Evolutionary conservation across 2,113 vertebrate genomes (phyloP).

Genomic region (Lepidothrix coronata): DNA sequence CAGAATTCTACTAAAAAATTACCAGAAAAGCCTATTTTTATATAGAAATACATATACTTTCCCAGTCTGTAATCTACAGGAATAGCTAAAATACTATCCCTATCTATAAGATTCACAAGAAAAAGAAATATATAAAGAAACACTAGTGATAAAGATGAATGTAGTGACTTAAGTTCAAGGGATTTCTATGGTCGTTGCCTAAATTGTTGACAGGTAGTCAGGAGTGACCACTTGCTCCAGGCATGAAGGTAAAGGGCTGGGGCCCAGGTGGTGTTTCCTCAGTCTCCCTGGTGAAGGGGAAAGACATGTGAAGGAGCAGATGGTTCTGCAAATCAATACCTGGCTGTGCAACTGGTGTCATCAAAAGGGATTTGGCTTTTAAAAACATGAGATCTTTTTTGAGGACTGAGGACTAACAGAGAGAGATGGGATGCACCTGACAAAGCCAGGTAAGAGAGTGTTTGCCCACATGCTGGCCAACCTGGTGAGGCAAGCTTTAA

Average conservation of each 20-base stretch:
- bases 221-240: neutral
- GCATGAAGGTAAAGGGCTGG: neutral
- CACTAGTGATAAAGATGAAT: neutral
- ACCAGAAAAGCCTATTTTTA: neutral
- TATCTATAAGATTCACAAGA: neutral
- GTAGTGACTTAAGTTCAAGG: neutral
- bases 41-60: neutral
- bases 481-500: neutral
- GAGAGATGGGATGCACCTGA: neutral
- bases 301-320: neutral
- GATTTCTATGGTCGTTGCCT: neutral
- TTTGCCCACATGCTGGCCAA: neutral
- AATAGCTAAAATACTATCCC: neutral
- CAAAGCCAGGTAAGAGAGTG: neutral
- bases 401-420: neutral
- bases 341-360: neutral
- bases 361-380: neutral
- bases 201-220: neutral
- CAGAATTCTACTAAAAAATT: neutral
- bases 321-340: neutral
- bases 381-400: neutral
- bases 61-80: neutral
- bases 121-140: neutral
- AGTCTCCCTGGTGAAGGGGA: neutral
- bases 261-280: neutral